phyloP scores from a whole-genome alignment of 2,888 invertebrate species.

The Pheosia tremula region DNA sequence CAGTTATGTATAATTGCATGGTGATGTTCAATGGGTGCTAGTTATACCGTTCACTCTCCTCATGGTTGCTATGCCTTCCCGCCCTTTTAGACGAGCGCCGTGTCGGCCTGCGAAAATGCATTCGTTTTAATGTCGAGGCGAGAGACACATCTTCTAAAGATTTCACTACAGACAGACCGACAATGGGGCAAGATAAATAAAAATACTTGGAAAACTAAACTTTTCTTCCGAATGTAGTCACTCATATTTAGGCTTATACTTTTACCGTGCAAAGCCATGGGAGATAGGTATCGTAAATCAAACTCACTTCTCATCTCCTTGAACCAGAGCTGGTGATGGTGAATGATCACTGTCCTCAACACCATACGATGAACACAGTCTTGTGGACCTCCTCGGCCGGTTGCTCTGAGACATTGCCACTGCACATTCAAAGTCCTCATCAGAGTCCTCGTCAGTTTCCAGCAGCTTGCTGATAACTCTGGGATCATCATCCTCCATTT shows the following conservation, averaged over 20 bases:
- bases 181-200: too few species aligned
- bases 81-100: slow-evolving; percentile 53
- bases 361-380: slow-evolving; percentile 53
- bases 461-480: slow-evolving; percentile 73
- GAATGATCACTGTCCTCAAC: slow-evolving; percentile 50
- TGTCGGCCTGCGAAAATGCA: slow-evolving; percentile 40
- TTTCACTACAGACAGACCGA: too few species aligned
- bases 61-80: slow-evolving; percentile 22
- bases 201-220: too few species aligned
- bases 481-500: slow-evolving; percentile 66
- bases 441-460: slow-evolving; percentile 65
- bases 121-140: background rate
- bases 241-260: too few species aligned
- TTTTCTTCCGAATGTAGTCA: too few species aligned
- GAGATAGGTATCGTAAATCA: background rate
- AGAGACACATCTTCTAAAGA: too few species aligned
- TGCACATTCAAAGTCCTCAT: slow-evolving; percentile 63
- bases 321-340: slow-evolving; percentile 36
- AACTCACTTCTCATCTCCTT: slow-evolving; percentile 53
- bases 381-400: slow-evolving; percentile 55
- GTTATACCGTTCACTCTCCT: slow-evolving; percentile 35
- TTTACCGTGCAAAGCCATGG: too few species aligned
- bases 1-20: background rate
- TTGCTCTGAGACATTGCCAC: slow-evolving; percentile 47
- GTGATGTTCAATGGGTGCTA: background rate